Conservation (phyloP, 2,888 invertebrate genomes). For the Teleogryllus oceanicus region DNA sequence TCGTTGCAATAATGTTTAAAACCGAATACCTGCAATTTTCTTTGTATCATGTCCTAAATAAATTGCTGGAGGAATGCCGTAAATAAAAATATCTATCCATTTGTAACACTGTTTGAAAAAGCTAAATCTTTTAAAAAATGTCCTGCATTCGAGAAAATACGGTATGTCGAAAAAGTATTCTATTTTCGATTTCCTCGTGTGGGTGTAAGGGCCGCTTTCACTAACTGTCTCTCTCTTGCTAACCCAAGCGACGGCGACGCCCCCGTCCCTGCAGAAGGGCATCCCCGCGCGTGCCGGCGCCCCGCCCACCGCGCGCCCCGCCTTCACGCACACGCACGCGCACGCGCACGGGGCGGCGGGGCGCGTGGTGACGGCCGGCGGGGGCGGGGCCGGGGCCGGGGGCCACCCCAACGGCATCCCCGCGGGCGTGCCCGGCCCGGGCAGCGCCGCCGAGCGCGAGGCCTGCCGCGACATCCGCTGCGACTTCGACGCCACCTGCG, state of each 20-base stretch:
- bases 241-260: conserved; percentile 26
- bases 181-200: too few relatives aligned
- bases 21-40: too few relatives aligned
- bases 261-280: conserved; percentile 25
- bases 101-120: too few relatives aligned
- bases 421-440: not conserved
- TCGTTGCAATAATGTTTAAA: too few relatives aligned
- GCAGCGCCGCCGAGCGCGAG: conserved; percentile 22
- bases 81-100: too few relatives aligned
- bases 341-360: not conserved
- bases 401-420: not conserved
- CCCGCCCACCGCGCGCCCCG: conserved; percentile 20
- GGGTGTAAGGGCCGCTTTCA: not conserved
- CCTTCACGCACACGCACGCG: not conserved
- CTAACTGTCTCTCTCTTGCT: not conserved
- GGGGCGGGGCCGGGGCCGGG: not conserved
- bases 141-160: too few relatives aligned
- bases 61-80: too few relatives aligned
- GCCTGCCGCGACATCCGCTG: conserved; percentile 80
- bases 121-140: too few relatives aligned
- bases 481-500: conserved; percentile 82
- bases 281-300: not conserved
- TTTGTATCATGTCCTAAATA: too few relatives aligned
- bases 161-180: too few relatives aligned
- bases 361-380: not conserved